phyloP scores from a whole-genome alignment of 1,140 invertebrate genomes.

The Uloborus diversus region DNA sequence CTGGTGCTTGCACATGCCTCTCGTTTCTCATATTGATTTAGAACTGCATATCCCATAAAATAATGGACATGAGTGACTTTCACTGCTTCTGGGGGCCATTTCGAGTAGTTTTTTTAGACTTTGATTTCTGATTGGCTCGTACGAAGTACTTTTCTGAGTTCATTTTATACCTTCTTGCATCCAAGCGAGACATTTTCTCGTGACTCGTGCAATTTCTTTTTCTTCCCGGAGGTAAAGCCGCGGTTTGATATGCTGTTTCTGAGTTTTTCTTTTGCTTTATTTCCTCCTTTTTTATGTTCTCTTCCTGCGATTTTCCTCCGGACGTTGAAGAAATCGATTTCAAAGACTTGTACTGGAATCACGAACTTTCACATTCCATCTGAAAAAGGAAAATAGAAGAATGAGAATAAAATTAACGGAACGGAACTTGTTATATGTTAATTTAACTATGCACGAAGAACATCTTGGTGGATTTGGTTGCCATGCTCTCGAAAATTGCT shows the following conservation, averaged over 20 bases:
- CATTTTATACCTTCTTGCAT: conserved; percentile 1
- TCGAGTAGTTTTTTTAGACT: not conserved
- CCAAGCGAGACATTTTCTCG: conserved; percentile 8
- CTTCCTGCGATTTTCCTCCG: not conserved
- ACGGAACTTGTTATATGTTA: conserved; percentile 27
- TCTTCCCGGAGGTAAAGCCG: not conserved
- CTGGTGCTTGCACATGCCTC: not conserved
- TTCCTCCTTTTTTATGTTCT: not conserved
- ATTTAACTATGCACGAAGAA: conserved; percentile 35
- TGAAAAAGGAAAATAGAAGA: conserved; percentile 8
- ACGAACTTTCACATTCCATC: conserved; percentile 17
- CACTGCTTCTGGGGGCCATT: conserved; percentile 2
- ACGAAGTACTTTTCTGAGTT: not conserved
- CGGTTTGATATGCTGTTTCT: conserved; percentile 2
- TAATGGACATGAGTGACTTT: conserved; percentile 4
- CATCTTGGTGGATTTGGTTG: not conserved
- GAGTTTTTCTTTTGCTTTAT: too few species aligned
- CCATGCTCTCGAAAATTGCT: not conserved
- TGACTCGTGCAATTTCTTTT: conserved; percentile 27
- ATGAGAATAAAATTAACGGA: conserved; percentile 9
- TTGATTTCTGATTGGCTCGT: not conserved
- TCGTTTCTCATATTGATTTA: not conserved
- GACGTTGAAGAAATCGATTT: conserved; percentile 30
- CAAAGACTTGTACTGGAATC: conserved; percentile 5
- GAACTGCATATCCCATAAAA: not conserved